These are phyloP conservation scores for Cydia fagiglandana DNA, from an alignment of 1,140 invertebrate species.

Conservation along the genomic window DNA sequence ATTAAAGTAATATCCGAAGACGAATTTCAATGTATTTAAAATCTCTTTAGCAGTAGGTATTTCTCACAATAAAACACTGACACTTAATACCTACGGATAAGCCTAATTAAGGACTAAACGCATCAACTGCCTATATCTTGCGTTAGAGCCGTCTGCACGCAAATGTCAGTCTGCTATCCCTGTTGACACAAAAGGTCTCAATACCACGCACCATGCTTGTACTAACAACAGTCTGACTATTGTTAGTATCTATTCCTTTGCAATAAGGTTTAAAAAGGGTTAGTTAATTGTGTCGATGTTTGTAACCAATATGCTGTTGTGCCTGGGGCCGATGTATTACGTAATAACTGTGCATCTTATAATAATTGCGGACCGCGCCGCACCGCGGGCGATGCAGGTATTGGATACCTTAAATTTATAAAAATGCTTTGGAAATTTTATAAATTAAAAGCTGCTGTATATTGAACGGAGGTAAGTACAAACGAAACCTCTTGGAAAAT, in stretches of 20 bases:
- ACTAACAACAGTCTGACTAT: background rate
- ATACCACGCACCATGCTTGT: background rate
- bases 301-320: background rate
- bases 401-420: slow-evolving; percentile 24
- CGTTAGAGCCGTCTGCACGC: background rate
- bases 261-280: background rate
- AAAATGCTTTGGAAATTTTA: background rate
- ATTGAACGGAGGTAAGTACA: background rate
- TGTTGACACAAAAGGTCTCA: background rate
- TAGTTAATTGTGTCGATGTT: background rate
- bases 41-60: too few species aligned
- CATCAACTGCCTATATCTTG: background rate
- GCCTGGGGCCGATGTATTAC: slow-evolving; percentile 11
- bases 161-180: slow-evolving; percentile 10
- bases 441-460: slow-evolving; percentile 13
- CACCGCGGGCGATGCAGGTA: slow-evolving; percentile 13
- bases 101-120: background rate
- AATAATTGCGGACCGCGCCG: slow-evolving; percentile 20
- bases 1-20: too few species aligned
- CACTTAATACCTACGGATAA: too few species aligned
- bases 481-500: background rate
- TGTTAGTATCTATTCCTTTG: background rate
- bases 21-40: too few species aligned
- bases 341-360: slow-evolving; percentile 26
- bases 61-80: too few species aligned